Conservation (phyloP, 2,888 invertebrate genomes). For the Pollenia labialis region DNA sequence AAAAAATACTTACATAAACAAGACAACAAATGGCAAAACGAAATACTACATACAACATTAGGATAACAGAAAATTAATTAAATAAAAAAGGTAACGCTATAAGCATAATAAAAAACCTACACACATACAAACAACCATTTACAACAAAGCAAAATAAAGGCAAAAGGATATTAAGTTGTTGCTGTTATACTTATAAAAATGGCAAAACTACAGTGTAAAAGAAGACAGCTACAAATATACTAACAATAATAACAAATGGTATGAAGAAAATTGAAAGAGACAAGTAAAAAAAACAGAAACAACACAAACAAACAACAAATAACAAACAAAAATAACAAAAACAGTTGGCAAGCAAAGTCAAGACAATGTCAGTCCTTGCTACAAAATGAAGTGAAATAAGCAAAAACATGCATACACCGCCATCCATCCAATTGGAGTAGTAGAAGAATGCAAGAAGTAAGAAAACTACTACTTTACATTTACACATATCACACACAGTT, state of each 20-base stretch:
- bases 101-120: constrained; percentile 58
- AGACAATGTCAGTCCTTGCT: too few species aligned
- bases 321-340: background rate
- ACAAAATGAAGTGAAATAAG: background rate
- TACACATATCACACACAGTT: too few species aligned
- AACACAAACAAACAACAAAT: constrained; percentile 12
- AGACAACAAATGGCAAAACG: constrained; percentile 25
- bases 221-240: constrained; percentile 39
- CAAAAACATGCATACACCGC: background rate
- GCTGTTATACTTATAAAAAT: constrained; percentile 28
- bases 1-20: background rate
- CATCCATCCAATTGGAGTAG: too few species aligned
- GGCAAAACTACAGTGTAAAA: constrained; percentile 23
- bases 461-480: too few species aligned
- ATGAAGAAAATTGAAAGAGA: constrained; percentile 47
- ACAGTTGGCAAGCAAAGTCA: background rate
- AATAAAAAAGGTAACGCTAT: constrained; percentile 67
- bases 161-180: constrained; percentile 41
- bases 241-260: constrained; percentile 10
- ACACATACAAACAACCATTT: constrained; percentile 1
- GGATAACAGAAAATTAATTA: constrained; percentile 64
- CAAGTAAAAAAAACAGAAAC: constrained; percentile 8
- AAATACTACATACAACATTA: constrained; percentile 46
- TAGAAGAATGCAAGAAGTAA: too few species aligned
- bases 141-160: background rate